phyloP scores from a whole-genome alignment of 1,140 invertebrate genomes.

The Drosophila auraria region DNA sequence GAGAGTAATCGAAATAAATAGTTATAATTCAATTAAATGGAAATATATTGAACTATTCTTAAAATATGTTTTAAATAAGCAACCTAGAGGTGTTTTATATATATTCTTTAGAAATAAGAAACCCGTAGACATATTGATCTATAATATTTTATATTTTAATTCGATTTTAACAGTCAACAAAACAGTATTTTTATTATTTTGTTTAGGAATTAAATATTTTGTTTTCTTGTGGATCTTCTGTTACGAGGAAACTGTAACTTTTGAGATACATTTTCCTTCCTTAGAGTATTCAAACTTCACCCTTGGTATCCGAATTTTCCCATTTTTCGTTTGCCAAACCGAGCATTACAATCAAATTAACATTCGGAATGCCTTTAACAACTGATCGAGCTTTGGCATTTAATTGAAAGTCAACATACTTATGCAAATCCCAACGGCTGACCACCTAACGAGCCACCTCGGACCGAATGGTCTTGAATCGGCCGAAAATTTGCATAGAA shows the following conservation, averaged over 20 bases:
- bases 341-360: constrained; percentile 60
- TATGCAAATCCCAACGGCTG: constrained; percentile 67
- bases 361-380: constrained; percentile 80
- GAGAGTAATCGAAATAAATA: background rate
- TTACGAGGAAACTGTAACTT: too few relatives aligned
- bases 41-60: background rate
- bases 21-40: background rate
- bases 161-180: background rate
- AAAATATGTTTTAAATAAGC: background rate
- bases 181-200: too few relatives aligned
- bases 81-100: too few relatives aligned
- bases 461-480: constrained; percentile 12
- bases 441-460: constrained; percentile 58
- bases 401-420: constrained; percentile 81
- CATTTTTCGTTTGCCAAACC: constrained; percentile 12
- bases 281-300: constrained; percentile 13
- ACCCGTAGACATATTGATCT: too few relatives aligned
- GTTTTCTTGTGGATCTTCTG: too few relatives aligned
- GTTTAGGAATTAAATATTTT: too few relatives aligned
- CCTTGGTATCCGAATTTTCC: background rate
- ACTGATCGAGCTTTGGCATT: constrained; percentile 71
- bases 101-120: too few relatives aligned
- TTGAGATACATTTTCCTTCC: background rate
- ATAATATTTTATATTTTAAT: too few relatives aligned
- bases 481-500: constrained; percentile 70